These are phyloP conservation scores for Listrodromus nycthemerus DNA, from an alignment of 2,888 invertebrate genomes.

Conservation along the genomic window DNA sequence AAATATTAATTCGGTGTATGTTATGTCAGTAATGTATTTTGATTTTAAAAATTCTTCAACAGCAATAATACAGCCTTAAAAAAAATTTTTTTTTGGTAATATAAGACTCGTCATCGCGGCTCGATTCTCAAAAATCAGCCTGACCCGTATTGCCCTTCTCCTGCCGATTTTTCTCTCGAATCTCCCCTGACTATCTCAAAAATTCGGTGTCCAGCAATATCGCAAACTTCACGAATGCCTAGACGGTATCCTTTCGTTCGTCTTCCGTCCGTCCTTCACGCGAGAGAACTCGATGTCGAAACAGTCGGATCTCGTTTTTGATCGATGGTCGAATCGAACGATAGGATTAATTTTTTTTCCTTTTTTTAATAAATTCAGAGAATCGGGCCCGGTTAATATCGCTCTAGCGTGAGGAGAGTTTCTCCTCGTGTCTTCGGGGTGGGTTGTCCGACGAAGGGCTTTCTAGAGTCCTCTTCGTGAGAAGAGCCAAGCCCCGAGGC, in stretches of 20 bases:
- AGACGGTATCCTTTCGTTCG: background rate
- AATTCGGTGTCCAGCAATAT: background rate
- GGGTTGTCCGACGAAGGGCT: constrained; percentile 43
- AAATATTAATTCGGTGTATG: no score
- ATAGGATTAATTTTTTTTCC: constrained; percentile 1
- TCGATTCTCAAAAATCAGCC: background rate
- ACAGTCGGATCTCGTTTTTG: constrained; percentile 60
- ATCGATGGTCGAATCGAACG: constrained; percentile 61
- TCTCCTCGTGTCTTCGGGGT: constrained; percentile 38
- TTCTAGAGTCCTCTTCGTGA: constrained; percentile 51
- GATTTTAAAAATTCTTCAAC: no score
- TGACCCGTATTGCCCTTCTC: no score
- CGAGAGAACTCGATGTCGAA: constrained; percentile 49
- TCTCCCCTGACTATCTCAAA: background rate
- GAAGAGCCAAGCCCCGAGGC: constrained; percentile 62
- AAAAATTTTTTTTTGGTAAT: no score
- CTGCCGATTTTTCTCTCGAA: no score
- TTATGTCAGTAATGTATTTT: no score
- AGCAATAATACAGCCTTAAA: no score
- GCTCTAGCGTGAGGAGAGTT: constrained; percentile 27
- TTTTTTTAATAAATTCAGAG: constrained; percentile 30
- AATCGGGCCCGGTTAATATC: constrained; percentile 18
- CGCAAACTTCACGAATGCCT: background rate
- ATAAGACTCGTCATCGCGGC: background rate
- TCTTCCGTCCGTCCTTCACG: background rate